Evolutionary conservation across 2,797 vertebrate species (phyloP).

Genomic region (Gambelia wislizenii): DNA sequence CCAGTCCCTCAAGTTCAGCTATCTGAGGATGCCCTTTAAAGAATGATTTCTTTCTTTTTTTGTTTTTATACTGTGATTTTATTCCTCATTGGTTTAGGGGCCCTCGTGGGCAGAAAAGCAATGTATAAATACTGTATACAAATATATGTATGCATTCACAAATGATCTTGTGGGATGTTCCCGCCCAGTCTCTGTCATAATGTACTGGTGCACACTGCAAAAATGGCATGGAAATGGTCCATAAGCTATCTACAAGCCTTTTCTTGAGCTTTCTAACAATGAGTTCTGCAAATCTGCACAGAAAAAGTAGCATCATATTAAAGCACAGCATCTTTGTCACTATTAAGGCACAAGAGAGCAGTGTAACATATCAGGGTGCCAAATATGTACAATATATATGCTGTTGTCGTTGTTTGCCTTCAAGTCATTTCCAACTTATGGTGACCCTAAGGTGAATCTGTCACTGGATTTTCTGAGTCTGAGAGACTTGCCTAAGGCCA

Average conservation of each 20-base stretch:
- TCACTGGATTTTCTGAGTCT: too few relatives aligned
- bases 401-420: too few relatives aligned
- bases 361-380: neutral
- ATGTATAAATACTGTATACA: neutral
- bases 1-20: neutral
- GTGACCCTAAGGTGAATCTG: too few relatives aligned
- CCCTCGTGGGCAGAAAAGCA: neutral
- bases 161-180: neutral
- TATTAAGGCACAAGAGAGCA: neutral
- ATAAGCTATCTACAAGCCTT: neutral
- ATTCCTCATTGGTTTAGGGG: neutral
- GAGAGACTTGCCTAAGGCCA: too few relatives aligned
- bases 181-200: neutral
- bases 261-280: neutral
- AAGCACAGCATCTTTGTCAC: neutral
- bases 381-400: neutral
- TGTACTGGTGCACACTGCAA: too few relatives aligned
- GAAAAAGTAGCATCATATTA: too few relatives aligned
- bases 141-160: neutral
- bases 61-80: neutral
- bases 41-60: neutral
- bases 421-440: too few relatives aligned
- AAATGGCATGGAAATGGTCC: neutral
- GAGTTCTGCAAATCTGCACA: too few relatives aligned
- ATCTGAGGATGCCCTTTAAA: neutral